Evolutionary conservation across 2,113 vertebrate genomes (phyloP).

Genomic region (Lanius collurio): DNA sequence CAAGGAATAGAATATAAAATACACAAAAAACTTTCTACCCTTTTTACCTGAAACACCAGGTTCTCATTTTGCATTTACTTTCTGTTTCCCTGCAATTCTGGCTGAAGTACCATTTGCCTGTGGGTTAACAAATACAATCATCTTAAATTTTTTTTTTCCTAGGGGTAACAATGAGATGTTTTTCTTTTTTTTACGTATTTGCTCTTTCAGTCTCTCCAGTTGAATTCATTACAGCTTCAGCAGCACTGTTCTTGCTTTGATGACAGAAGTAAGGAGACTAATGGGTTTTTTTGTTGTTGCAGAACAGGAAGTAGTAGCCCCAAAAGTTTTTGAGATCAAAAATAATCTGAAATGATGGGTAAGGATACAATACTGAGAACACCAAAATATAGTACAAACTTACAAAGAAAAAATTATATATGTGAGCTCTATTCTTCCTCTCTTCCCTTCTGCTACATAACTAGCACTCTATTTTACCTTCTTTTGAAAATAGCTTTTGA

Average conservation of each 20-base stretch:
- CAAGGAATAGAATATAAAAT: slow-evolving; percentile 43
- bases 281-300: neutral
- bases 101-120: neutral
- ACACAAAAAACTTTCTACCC: neutral
- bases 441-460: neutral
- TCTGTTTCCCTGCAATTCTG: neutral
- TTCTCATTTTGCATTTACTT: neutral
- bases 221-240: neutral
- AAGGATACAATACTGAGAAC: neutral
- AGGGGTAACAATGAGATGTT: neutral
- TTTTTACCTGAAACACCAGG: neutral
- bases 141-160: neutral
- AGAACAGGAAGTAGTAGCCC: neutral
- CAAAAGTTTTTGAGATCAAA: neutral
- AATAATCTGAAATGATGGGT: neutral
- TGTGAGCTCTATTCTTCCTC: neutral
- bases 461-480: neutral
- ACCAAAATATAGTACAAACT: neutral
- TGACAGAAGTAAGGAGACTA: neutral
- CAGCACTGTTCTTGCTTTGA: neutral
- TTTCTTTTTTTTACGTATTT: neutral
- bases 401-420: neutral
- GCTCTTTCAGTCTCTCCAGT: neutral
- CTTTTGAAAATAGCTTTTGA: neutral
- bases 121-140: neutral